Evolutionary conservation across 2,113 vertebrate genomes (phyloP), one percentile per base, ranked within the genome.

Genomic region (Galeopterus variegatus): DNA sequence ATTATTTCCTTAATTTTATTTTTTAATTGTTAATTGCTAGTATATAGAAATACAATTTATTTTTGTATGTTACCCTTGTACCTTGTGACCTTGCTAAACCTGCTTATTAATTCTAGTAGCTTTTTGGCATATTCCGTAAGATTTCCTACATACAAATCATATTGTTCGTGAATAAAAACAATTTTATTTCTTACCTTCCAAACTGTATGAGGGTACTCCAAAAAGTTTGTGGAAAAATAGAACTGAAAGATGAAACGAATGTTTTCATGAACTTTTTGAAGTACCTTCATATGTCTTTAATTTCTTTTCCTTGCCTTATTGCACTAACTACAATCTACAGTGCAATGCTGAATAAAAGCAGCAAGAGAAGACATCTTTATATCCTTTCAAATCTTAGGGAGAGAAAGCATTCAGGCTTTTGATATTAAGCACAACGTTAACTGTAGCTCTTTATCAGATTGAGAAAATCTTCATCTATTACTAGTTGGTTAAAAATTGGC

Each of bases 1-100:
- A 83, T 54, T 54, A 69, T 70, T 93, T 54, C 54, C 54, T 77
- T 86, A 60, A 81, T 52, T 89, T 90, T 67, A 60, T 36, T 64
- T 90, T 82, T 48, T 2, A 7, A 70, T 76, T 85, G 8, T 76
- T 85, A 86, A 90, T n/a, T 76, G 14, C n/a, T 70, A 87, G 64
- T 28, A 95, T 31, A 76, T 31, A 82, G 11, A 82, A 67, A 88
- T 80, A 60, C 12, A 76, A 28, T 18, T 52, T 12, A 77, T 64
- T 86, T 88, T 52, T 69, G 26, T 58, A 33, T 60, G 52, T 17
- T 88, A 26, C 54, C 60, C 69, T 90, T 89, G 9, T 77, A 62
- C 19, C 33, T 58, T 76, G 28, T 60, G 19, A 62, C 6, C 21
- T 90, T 83, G 7, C 60, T 64, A 36, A 83, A 36, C 12, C 50